phyloP scores from a whole-genome alignment of 2,888 invertebrate genomes.

The Amphiduros pacificus region DNA sequence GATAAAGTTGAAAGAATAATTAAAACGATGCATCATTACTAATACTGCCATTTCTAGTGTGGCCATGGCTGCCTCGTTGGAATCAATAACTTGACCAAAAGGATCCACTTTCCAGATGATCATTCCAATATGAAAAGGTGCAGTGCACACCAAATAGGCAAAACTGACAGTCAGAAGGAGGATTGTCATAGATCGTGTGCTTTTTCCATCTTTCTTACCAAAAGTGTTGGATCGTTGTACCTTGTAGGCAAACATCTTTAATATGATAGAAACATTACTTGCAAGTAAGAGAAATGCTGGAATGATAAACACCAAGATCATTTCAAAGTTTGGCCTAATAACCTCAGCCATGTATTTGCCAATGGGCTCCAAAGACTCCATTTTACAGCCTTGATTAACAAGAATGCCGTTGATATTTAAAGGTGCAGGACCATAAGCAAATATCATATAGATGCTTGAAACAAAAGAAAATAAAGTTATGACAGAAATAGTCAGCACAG shows the following conservation, averaged over 20 bases:
- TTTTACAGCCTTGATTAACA: too few relatives aligned
- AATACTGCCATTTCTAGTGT: neutral
- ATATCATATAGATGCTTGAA: neutral
- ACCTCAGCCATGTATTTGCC: slow-evolving; percentile 7
- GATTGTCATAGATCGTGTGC: slow-evolving; percentile 13
- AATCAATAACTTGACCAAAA: slow-evolving; percentile 7
- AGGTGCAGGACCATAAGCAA: too few relatives aligned
- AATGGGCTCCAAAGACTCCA: too few relatives aligned
- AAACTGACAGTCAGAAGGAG: slow-evolving; percentile 16
- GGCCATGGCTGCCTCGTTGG: neutral
- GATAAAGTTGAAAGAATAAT: slow-evolving; percentile 10
- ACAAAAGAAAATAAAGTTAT: neutral
- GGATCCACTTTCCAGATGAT: slow-evolving; percentile 12
- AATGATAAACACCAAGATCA: too few relatives aligned
- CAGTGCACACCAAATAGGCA: slow-evolving; percentile 9
- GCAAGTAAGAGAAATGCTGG: too few relatives aligned
- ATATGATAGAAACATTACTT: too few relatives aligned
- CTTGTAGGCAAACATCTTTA: too few relatives aligned
- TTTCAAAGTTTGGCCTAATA: slow-evolving; percentile 14
- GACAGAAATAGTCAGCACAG: slow-evolving; percentile 3
- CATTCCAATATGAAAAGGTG: slow-evolving; percentile 18
- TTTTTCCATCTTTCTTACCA: too few relatives aligned
- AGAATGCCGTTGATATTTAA: too few relatives aligned
- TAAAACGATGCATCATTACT: slow-evolving; percentile 7
- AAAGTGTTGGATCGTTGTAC: neutral